These are phyloP conservation scores for Anser cygnoides DNA, from an alignment of 2,113 vertebrate species.

Conservation along the genomic window DNA sequence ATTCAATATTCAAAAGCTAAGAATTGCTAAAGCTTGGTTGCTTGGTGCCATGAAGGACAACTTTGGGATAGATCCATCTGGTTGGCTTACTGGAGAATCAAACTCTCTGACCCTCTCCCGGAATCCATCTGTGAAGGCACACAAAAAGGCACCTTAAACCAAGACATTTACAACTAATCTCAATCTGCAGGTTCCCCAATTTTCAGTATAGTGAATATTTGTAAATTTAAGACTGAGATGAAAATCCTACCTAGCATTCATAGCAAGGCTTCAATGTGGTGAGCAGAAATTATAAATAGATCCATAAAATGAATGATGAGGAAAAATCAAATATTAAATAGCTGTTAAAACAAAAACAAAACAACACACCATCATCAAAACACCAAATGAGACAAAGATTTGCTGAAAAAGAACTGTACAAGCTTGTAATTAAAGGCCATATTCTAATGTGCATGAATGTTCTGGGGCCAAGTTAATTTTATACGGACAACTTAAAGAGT, in stretches of 20 bases:
- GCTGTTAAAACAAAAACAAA: not conserved
- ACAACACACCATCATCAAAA: not conserved
- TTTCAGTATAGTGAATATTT: not conserved
- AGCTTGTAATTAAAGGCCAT: not conserved
- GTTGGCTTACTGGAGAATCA: not conserved
- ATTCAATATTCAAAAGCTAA: not conserved
- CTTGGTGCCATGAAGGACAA: not conserved
- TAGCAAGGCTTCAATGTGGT: not conserved
- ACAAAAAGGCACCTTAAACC: not conserved
- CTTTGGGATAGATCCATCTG: not conserved
- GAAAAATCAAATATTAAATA: not conserved
- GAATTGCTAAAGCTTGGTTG: not conserved
- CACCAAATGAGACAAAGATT: not conserved
- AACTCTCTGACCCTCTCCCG: not conserved
- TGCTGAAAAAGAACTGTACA: not conserved
- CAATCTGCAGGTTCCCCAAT: not conserved
- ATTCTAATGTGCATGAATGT: not conserved
- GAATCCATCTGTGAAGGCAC: not conserved
- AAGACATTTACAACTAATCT: not conserved
- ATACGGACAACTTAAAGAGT: not conserved
- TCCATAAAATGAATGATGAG: not conserved
- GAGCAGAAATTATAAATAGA: conserved; percentile 1
- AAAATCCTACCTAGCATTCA: not conserved
- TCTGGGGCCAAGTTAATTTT: not conserved
- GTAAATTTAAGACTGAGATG: not conserved